A percentile compares a stretch with the other conserved stretches of the same genome.
Evolutionary conservation across 2,888 invertebrate genomes (phyloP).

Genomic region (Heteromyza rotundicornis): DNA sequence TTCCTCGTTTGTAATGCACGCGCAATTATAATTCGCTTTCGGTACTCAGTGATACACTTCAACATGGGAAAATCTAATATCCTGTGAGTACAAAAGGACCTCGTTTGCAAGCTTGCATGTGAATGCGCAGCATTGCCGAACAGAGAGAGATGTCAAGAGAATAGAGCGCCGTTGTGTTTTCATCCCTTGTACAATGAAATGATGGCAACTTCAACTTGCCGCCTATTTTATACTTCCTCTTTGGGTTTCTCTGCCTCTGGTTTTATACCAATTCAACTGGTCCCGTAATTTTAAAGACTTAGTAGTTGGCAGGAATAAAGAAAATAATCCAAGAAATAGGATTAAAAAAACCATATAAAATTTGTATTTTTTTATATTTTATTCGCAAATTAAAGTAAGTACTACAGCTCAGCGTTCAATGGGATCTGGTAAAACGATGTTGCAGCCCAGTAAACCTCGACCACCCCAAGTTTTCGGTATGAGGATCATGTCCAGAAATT

Average conservation of each 20-base stretch:
- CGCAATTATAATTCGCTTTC: constrained; percentile 45
- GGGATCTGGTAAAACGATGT: constrained; percentile 63
- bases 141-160: not conserved
- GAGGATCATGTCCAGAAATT: constrained; percentile 67
- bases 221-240: too few species aligned
- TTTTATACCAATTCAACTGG: too few species aligned
- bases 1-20: constrained; percentile 44
- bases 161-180: not conserved
- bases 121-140: not conserved
- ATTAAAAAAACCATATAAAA: too few species aligned
- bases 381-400: too few species aligned
- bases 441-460: constrained; percentile 78
- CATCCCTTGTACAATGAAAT: not conserved
- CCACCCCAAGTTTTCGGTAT: constrained; percentile 80
- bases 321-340: too few species aligned
- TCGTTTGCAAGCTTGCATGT: too few species aligned
- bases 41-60: constrained; percentile 18
- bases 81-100: constrained; percentile 29
- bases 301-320: too few species aligned
- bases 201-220: too few species aligned
- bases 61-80: constrained; percentile 31
- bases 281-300: too few species aligned
- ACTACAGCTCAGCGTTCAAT: constrained; percentile 37
- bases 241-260: too few species aligned
- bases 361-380: too few species aligned